These are phyloP conservation scores for Notiomystis cincta DNA, from an alignment of 2,113 vertebrate genomes.

Conservation along the genomic window DNA sequence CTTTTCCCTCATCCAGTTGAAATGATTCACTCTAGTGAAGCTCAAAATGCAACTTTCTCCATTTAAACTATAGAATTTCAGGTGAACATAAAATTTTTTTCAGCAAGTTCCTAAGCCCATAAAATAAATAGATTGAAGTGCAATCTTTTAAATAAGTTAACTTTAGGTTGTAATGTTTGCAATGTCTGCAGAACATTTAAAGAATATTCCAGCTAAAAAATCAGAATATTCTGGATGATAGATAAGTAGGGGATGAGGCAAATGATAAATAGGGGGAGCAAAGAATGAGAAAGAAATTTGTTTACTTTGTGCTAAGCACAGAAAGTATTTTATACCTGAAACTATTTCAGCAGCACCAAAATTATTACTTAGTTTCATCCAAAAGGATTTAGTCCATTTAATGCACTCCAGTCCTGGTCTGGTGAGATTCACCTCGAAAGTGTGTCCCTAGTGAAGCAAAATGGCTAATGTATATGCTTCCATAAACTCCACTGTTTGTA, in stretches of 20 bases:
- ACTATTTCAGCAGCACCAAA: background rate
- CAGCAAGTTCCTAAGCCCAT: background rate
- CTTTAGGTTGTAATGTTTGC: background rate
- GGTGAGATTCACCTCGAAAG: background rate
- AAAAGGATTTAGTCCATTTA: background rate
- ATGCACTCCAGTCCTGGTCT: background rate
- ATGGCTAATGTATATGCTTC: background rate
- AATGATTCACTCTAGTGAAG: background rate
- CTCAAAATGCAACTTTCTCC: background rate
- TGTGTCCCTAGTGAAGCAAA: background rate
- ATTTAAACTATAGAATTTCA: background rate
- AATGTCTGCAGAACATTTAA: background rate
- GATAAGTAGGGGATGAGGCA: background rate
- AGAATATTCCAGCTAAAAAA: background rate
- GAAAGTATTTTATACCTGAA: background rate
- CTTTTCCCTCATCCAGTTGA: background rate
- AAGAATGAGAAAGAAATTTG: background rate
- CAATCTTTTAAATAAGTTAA: background rate
- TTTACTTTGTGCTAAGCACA: background rate
- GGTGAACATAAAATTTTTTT: background rate
- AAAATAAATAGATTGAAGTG: background rate
- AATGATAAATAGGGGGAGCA: accelerated
- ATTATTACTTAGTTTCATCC: background rate
- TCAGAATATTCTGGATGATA: background rate
- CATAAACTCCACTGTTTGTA: background rate